Base-by-base conservation (phyloP, 2,797 vertebrate species). In the Triplophysa yarkandensis region DNA sequence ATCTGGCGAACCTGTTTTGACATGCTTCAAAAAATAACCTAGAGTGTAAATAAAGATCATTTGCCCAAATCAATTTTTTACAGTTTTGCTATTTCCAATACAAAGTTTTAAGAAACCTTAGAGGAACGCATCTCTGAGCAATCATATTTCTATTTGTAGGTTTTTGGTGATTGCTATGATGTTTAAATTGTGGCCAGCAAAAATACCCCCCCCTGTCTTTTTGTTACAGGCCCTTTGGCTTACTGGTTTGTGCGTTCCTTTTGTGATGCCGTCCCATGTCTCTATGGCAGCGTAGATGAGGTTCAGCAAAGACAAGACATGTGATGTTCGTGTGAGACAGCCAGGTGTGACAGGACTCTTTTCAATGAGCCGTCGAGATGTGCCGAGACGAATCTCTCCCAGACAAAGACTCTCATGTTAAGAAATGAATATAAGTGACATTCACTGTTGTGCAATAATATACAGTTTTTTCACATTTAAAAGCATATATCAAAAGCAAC, bases 281-380 rank as follows among this genome's bases (percentile, higher is more conserved):
- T 83, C 80, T 83, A 83, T 85, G 82, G 82, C 68, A 83, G 81
- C 81, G 60, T 28, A 79, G 80, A 80, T 70, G 71, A 79, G 82
- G 78, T 81, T 79, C 79, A 74, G 68, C 68, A 66, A 76, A 82
- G 76, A 60, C 39, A 67, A 81, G 77, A 76, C 77, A 72, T 80
- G 78, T 76, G 78, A 68, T 76, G 78, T 74, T 74, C 73, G 77
- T 71, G 50, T 32, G 71, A 83, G 61, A 80, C 23, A 48, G 72
- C 80, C 83, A 83, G 83, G 83, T 85, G 82, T 79, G 65, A 41
- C 48, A 17, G 55, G 61, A 61, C 70, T 58, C 75, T 79, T 71
- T 80, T 73, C 58, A 74, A 71, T 71, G 43, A 23, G 55, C 58
- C 55, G 64, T 50, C 52, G 66, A 63, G 41, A 55, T 71, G 72